These are phyloP conservation scores for Karalla daura DNA, from an alignment of 2,797 vertebrate genomes.

Conservation along the genomic window DNA sequence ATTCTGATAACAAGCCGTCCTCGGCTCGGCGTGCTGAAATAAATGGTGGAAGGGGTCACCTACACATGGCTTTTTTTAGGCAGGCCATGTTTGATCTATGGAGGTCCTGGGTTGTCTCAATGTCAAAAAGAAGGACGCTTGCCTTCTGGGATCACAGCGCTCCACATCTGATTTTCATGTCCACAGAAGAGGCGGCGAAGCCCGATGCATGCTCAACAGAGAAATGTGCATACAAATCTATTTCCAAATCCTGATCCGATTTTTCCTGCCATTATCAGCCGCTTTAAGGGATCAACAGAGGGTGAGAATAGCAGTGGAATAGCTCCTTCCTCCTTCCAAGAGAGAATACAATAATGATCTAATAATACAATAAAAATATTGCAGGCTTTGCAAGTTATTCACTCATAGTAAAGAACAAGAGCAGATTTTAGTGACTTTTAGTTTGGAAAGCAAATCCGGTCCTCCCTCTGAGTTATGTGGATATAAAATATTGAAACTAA, in stretches of 20 bases:
- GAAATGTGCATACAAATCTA: slow-evolving; percentile 7
- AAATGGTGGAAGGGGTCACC: slow-evolving; percentile 65
- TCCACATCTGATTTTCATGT: slow-evolving; percentile 58
- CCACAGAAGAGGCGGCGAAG: slow-evolving; percentile 27
- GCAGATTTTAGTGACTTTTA: slow-evolving; percentile 18
- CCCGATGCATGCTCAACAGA: slow-evolving; percentile 8
- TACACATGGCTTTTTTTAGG: slow-evolving; percentile 74
- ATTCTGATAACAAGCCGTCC: slow-evolving; percentile 59
- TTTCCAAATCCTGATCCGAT: slow-evolving; percentile 30
- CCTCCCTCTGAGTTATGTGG: slow-evolving; percentile 32
- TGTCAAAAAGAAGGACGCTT: slow-evolving; percentile 75
- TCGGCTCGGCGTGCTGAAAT: slow-evolving; percentile 37
- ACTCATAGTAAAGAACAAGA: slow-evolving; percentile 11
- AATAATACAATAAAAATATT: slow-evolving; percentile 35
- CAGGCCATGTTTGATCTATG: slow-evolving; percentile 77
- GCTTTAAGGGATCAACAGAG: slow-evolving; percentile 9
- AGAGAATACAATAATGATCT: slow-evolving; percentile 11
- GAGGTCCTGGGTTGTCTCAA: slow-evolving; percentile 79
- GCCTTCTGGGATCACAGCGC: slow-evolving; percentile 56
- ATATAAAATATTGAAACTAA: slow-evolving; percentile 38
- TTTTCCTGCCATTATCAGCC: slow-evolving; percentile 18
- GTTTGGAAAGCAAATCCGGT: slow-evolving; percentile 27
- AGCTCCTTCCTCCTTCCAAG: background rate
- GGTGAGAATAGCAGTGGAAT: slow-evolving; percentile 9
- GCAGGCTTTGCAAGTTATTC: slow-evolving; percentile 13